phyloP scores from a whole-genome alignment of 2,888 invertebrate species.

The Parapristionchus giblindavisi region DNA sequence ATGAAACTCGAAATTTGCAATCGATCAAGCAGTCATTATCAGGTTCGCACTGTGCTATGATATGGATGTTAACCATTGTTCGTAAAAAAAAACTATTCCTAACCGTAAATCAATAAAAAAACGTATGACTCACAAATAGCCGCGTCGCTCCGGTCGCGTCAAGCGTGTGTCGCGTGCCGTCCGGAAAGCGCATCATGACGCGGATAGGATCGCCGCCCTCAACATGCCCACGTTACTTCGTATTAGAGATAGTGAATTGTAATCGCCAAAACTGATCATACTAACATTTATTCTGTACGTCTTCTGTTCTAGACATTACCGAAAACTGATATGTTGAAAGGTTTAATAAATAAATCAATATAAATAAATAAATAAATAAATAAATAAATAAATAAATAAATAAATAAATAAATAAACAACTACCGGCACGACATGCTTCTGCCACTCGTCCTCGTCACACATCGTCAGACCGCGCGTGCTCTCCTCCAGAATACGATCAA shows the following conservation, averaged over 20 bases:
- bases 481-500: constrained; percentile 44
- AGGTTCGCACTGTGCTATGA: no score
- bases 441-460: constrained; percentile 51
- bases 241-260: neutral
- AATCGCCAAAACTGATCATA: neutral
- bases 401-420: neutral
- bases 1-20: no score
- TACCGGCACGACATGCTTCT: constrained; percentile 40
- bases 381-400: neutral
- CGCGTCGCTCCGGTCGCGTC: constrained; percentile 42
- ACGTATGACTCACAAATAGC: constrained; percentile 37
- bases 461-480: constrained; percentile 42
- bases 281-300: neutral
- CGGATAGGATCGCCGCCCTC: constrained; percentile 25
- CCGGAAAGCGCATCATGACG: constrained; percentile 41
- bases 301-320: no score
- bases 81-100: no score
- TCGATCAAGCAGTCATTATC: no score
- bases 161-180: constrained; percentile 38
- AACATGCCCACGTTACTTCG: neutral
- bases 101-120: neutral
- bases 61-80: no score
- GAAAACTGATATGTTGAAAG: no score
- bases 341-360: neutral
- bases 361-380: neutral